Base-by-base conservation (phyloP, 2,888 invertebrate genomes). In the Elegia similella region DNA sequence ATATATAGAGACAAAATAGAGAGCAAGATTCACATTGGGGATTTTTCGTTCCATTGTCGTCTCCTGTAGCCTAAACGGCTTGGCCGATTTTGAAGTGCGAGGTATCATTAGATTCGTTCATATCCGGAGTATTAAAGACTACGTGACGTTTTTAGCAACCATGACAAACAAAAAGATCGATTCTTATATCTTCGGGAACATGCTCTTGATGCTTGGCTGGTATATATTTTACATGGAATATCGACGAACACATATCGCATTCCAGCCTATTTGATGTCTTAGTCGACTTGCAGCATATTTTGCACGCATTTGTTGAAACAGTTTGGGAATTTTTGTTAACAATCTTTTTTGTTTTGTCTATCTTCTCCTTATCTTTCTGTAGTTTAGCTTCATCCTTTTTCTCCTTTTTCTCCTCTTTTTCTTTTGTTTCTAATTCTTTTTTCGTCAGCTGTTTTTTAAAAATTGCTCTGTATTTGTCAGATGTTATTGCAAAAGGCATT, bases 241-340 rank as follows among this genome's bases (percentile, higher is more conserved):
- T 52, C 23, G 50, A 46, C 23, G 61, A 57, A 34, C 61, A 61
- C 59, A 61, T 59, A 53, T 62, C 59, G 48, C 61, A 61, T 38
- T 12, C 16, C 42, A 61, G 13, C 23, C 61, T 57, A 46, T 61
- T 59, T 43, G 32, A 48, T 8, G 52, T 54, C 55, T 58, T 61
- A 38, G 58, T 58, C 16, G 52, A 44, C 47, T 61, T 61, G 34
- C 17, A 58, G 42, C 57, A 61, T 57, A 57, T 42, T 53, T 57
- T 56, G 53, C 55, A 60, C 46, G 55, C 34, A 47, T 57, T 57
- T 47, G 55, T 60, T 32, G 32, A 23, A 23, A 23, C 23, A 23
- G 42, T 30, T 29, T 50, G 30, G 34, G 43, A 16, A 38, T 34
- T 55, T 55, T 50, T 52, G n/a, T 29, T 23, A 15, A 42, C 12